Evolutionary conservation across 2,888 invertebrate species (phyloP), one percentile per base, ranked within the genome.

Genomic region (Melipona beecheii): DNA sequence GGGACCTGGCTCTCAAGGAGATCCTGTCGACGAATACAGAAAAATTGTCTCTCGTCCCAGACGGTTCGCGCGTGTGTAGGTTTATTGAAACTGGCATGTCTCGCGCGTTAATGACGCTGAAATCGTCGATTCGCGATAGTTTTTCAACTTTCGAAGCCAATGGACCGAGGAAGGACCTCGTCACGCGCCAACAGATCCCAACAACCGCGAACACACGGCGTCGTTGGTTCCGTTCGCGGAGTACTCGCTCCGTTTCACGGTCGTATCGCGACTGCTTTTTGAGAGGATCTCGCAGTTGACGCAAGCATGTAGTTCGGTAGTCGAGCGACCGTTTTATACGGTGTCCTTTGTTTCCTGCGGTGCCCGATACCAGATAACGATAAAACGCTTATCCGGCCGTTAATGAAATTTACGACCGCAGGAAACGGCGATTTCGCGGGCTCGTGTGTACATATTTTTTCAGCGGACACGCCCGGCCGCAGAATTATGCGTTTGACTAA

Each of bases 401-500:
- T 84, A 84, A 84, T 79, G 84, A 75, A 79, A 84, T 84, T 84
- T 84, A 84, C 79, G 78, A 84, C 72, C 64, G 71, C 79, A 19
- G 83, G 58, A 73, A 75, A 84, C 75, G 60, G 54, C 74, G 71
- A 78, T 84, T 65, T 73, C 84, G 60, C 84, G 84, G 69, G 78
- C 60, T 49, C 50, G 73, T 49, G 17, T n/a, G 56, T 58, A n/a
- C 58, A 52, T 77, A 73, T 79, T 79, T 81, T 74, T 69, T 19
- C 36, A 19, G 19, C 11, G 24, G 27, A n/a, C 36, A 43, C 11
- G 43, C 43, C 66, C 49, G 43, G 64, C 58, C 64, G 68, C 72
- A 80, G 87, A 82, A 87, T 89, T 82, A 86, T 79, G 75, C 78
- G 76, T 78, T 78, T 78, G 84, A 62, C 79, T 82, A 78, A 89